These are phyloP conservation scores for Eulemur mongoz DNA, from an alignment of 2,797 vertebrate species.

Conservation along the genomic window DNA sequence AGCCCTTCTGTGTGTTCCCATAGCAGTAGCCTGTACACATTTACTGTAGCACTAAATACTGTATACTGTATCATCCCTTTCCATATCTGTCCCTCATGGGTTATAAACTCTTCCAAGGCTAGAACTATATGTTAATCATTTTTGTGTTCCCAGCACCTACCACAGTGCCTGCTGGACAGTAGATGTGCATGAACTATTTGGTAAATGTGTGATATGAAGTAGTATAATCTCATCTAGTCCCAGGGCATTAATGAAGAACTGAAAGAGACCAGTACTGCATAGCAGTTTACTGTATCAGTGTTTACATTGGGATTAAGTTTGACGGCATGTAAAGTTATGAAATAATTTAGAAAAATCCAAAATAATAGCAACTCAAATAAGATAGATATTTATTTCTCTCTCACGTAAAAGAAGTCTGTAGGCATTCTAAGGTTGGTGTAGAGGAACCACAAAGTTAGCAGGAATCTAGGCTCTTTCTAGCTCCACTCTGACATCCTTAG, in stretches of 20 bases:
- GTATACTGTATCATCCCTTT: not conserved
- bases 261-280: not conserved
- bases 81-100: not conserved
- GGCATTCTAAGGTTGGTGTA: not conserved
- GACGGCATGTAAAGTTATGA: constrained; percentile 11
- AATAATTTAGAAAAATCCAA: not conserved
- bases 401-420: not conserved
- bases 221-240: not conserved
- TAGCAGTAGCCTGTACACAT: not conserved
- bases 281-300: not conserved
- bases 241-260: not conserved
- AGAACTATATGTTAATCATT: not conserved
- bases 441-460: not conserved
- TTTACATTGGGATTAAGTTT: constrained; percentile 37
- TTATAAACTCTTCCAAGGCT: not conserved
- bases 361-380: not conserved
- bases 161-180: not conserved
- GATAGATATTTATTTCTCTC: not conserved
- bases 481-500: not conserved
- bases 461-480: not conserved
- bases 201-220: not conserved
- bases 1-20: not conserved
- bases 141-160: not conserved
- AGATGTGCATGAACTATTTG: not conserved
- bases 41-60: not conserved